phyloP scores from a whole-genome alignment of 53 echinoderm and acorn worm species.

The Astropecten irregularis region DNA sequence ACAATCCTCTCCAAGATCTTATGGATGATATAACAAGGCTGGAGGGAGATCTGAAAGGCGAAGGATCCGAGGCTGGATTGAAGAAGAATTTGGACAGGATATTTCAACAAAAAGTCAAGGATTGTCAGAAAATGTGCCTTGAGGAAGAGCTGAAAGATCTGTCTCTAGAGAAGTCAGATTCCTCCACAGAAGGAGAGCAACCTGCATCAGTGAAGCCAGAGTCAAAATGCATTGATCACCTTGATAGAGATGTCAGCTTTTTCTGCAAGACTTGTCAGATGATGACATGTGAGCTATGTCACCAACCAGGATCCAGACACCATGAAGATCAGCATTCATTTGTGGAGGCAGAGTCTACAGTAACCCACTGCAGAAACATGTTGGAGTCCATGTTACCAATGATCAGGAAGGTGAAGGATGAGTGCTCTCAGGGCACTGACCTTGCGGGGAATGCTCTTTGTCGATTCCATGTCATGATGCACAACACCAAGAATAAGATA shows the following conservation, averaged over 20 bases:
- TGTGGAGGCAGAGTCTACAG: neutral
- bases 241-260: neutral
- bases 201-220: neutral
- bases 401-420: neutral
- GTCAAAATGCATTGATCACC: neutral
- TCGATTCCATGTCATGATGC: neutral
- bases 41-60: neutral
- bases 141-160: neutral
- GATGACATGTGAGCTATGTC: slow-evolving; percentile 9
- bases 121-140: neutral
- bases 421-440: neutral
- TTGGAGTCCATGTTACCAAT: neutral
- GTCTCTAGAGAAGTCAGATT: too few species aligned
- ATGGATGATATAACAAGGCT: neutral
- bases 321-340: neutral
- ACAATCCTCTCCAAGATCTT: neutral
- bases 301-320: neutral
- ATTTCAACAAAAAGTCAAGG: neutral
- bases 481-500: neutral
- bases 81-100: neutral
- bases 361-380: neutral
- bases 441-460: neutral
- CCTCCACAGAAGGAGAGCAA: too few species aligned
- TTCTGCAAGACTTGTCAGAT: slow-evolving; percentile 20
- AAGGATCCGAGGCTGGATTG: neutral